These are phyloP conservation scores for Ooceraea biroi DNA, from an alignment of 1,140 invertebrate genomes.

Conservation along the genomic window DNA sequence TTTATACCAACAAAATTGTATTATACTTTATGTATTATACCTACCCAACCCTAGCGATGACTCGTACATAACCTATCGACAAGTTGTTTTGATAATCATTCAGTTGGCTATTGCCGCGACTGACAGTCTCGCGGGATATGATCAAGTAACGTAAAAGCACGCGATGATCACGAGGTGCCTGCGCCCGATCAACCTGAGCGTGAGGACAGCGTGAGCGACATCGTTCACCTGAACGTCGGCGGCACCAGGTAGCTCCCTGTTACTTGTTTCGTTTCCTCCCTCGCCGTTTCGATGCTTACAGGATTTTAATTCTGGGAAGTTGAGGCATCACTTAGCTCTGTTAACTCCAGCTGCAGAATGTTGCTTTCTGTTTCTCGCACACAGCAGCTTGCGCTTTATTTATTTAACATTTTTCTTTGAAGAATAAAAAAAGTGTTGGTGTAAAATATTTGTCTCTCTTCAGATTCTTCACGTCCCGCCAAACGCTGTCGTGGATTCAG, in stretches of 20 bases:
- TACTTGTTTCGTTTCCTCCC: no score
- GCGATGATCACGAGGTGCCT: constrained; percentile 38
- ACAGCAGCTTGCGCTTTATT: no score
- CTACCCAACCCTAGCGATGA: no score
- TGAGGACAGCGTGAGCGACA: constrained; percentile 86
- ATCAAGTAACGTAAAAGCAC: not conserved
- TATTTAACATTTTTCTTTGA: no score
- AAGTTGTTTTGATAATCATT: not conserved
- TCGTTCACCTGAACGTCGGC: constrained; percentile 93
- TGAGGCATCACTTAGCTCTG: no score
- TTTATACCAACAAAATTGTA: no score
- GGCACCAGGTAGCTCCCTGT: constrained; percentile 90
- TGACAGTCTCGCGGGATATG: constrained; percentile 13
- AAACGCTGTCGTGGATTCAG: constrained; percentile 97
- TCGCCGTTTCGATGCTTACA: no score
- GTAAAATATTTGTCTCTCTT: constrained; percentile 73
- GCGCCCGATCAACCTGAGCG: constrained; percentile 20
- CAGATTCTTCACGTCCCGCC: constrained; percentile 97
- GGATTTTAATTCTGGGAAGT: not conserved
- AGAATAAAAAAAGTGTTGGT: no score
- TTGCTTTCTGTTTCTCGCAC: no score
- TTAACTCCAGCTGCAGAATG: no score
- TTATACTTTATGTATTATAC: no score
- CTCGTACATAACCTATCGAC: constrained; percentile 27
- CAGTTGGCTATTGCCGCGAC: not conserved